Percentiles rank a stretch among this genome's conserved stretches.
phyloP scores from a whole-genome alignment of 2,888 invertebrate genomes.

The Kuschelorhynchus macadamiae region DNA sequence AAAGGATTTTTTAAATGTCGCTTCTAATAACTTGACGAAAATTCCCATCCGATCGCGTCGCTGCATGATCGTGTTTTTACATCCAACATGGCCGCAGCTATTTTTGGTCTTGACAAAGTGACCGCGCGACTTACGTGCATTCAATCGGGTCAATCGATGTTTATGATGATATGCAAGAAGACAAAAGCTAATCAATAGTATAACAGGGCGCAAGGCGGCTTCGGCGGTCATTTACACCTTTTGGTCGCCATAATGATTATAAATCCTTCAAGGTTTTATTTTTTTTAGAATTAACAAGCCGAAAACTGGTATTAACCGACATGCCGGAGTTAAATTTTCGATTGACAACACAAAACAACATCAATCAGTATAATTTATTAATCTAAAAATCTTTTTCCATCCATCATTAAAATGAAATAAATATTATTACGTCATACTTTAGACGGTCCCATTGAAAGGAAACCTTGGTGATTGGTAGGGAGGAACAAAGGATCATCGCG shows the following conservation, averaged over 20 bases:
- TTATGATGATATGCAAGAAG: conserved; percentile 39
- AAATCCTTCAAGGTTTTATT: not conserved
- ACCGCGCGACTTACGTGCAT: conserved; percentile 28
- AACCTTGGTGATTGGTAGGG: conserved; percentile 14
- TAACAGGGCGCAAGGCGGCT: conserved; percentile 37
- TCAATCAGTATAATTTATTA: too few relatives aligned
- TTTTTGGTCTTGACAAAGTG: too few relatives aligned
- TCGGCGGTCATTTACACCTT: conserved; percentile 39
- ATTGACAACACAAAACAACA: too few relatives aligned
- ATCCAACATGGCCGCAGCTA: too few relatives aligned
- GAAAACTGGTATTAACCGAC: not conserved
- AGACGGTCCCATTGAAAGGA: conserved; percentile 22
- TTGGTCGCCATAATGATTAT: conserved; percentile 11
- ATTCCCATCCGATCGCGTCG: too few relatives aligned
- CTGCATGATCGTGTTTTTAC: too few relatives aligned
- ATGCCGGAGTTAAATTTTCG: too few relatives aligned
- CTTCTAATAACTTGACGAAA: too few relatives aligned
- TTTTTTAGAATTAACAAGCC: not conserved
- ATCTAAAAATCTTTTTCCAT: too few relatives aligned
- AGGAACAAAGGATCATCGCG: conserved; percentile 29
- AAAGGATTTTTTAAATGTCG: too few relatives aligned
- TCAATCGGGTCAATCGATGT: conserved; percentile 38
- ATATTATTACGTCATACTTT: conserved; percentile 17
- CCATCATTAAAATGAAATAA: too few relatives aligned
- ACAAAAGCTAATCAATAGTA: conserved; percentile 44